phyloP scores from a whole-genome alignment of 2,113 vertebrate species.

The Mormyrus lacerda region DNA sequence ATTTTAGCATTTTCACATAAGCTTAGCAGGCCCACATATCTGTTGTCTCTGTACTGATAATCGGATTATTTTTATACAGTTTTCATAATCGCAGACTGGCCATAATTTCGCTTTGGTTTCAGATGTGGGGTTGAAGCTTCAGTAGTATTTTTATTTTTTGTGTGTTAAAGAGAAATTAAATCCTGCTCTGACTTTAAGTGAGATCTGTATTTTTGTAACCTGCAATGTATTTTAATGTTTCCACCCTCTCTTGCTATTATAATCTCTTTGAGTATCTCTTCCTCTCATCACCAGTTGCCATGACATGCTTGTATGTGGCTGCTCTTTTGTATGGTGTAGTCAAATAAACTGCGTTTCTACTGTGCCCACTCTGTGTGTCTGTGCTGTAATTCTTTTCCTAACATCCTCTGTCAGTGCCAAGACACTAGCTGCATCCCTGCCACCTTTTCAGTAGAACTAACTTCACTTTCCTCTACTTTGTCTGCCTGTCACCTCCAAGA shows the following conservation, averaged over 20 bases:
- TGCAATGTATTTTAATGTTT: slow-evolving; percentile 54
- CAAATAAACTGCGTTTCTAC: slow-evolving; percentile 83
- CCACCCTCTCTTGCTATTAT: slow-evolving; percentile 37
- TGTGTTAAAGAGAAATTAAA: slow-evolving; percentile 49
- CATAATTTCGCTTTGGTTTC: slow-evolving; percentile 26
- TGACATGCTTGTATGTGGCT: slow-evolving; percentile 70
- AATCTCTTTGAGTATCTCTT: slow-evolving; percentile 28
- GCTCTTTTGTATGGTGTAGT: slow-evolving; percentile 76
- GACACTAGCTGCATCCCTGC: slow-evolving; percentile 11
- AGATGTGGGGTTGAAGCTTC: slow-evolving; percentile 50
- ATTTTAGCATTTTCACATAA: neutral
- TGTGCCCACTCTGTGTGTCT: slow-evolving; percentile 66
- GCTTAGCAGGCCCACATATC: neutral
- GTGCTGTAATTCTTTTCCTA: slow-evolving; percentile 62
- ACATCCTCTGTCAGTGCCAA: slow-evolving; percentile 43
- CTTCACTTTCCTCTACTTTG: slow-evolving; percentile 6
- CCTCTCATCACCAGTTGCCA: slow-evolving; percentile 26
- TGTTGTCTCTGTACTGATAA: neutral
- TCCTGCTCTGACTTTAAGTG: slow-evolving; percentile 59
- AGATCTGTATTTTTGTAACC: slow-evolving; percentile 76
- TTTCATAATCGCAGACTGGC: neutral
- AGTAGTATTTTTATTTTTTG: slow-evolving; percentile 42
- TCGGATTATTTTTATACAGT: neutral
- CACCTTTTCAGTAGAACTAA: slow-evolving; percentile 15
- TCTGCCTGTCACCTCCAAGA: slow-evolving; percentile 10